Percentiles rank a stretch among this genome's conserved stretches.
Evolutionary conservation across 2,797 vertebrate species (phyloP).

Genomic region (Gallinago solitaria): DNA sequence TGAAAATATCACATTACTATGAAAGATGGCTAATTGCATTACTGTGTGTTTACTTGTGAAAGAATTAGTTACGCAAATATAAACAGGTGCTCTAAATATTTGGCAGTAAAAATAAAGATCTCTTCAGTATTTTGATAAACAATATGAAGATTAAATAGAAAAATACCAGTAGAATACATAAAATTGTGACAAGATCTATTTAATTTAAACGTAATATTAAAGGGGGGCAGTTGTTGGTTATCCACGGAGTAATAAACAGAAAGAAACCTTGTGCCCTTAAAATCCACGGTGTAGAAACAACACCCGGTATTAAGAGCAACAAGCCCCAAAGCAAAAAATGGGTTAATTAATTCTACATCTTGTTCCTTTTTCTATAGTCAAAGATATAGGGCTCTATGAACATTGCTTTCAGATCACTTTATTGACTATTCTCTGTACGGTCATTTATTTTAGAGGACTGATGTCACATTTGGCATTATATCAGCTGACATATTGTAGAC

Average conservation of each 20-base stretch:
- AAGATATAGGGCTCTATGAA: slow-evolving; percentile 75
- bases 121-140: neutral
- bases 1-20: neutral
- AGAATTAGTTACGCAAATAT: neutral
- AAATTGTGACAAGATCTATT: neutral
- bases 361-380: slow-evolving; percentile 56
- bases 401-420: slow-evolving; percentile 86
- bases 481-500: slow-evolving; percentile 82
- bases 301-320: slow-evolving; percentile 5
- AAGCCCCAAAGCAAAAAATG: slow-evolving; percentile 62
- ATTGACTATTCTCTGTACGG: slow-evolving; percentile 85
- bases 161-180: neutral
- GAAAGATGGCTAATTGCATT: neutral
- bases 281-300: neutral
- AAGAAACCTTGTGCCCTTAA: neutral
- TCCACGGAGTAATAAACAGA: slow-evolving; percentile 4
- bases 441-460: slow-evolving; percentile 84
- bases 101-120: neutral
- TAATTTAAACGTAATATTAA: neutral
- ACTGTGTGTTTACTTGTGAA: neutral
- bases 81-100: neutral
- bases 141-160: neutral
- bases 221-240: neutral
- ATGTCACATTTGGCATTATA: slow-evolving; percentile 79
- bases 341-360: slow-evolving; percentile 79